A percentile compares a stretch with the other conserved stretches of the same genome.
Evolutionary conservation across 2,113 vertebrate genomes (phyloP).

Genomic region (Albula glossodonta): DNA sequence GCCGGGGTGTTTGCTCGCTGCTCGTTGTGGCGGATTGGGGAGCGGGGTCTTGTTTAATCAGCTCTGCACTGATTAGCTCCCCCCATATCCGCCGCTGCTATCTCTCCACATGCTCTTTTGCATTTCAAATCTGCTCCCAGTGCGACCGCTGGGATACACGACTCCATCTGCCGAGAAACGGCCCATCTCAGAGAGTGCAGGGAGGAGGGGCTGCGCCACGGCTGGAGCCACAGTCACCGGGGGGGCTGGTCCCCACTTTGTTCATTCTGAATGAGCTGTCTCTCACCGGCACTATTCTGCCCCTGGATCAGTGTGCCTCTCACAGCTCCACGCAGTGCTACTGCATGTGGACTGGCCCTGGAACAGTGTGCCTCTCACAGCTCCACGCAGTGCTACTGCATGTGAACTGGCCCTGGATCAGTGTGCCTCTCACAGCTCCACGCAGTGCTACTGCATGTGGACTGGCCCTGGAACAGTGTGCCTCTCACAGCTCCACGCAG

Average conservation of each 20-base stretch:
- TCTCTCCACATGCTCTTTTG: constrained; percentile 68
- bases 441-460: no score
- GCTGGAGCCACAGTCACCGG: background rate
- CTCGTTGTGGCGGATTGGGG: constrained; percentile 46
- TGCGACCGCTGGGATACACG: constrained; percentile 60
- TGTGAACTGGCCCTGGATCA: no score
- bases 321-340: no score
- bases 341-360: no score
- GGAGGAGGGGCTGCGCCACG: background rate
- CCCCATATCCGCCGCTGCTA: constrained; percentile 62
- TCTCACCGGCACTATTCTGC: no score
- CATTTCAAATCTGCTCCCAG: constrained; percentile 70
- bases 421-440: no score
- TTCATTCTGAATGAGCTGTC: no score
- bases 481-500: no score
- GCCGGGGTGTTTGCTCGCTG: constrained; percentile 54
- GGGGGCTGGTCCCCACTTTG: background rate
- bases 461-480: no score
- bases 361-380: no score
- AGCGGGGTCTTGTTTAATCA: constrained; percentile 70
- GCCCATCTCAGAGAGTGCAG: constrained; percentile 52
- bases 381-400: no score
- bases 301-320: no score
- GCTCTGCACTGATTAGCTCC: constrained; percentile 68
- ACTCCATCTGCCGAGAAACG: constrained; percentile 67